Conservation (phyloP, 2,113 vertebrate genomes). For the Cyphomyrus plagiostoma region DNA sequence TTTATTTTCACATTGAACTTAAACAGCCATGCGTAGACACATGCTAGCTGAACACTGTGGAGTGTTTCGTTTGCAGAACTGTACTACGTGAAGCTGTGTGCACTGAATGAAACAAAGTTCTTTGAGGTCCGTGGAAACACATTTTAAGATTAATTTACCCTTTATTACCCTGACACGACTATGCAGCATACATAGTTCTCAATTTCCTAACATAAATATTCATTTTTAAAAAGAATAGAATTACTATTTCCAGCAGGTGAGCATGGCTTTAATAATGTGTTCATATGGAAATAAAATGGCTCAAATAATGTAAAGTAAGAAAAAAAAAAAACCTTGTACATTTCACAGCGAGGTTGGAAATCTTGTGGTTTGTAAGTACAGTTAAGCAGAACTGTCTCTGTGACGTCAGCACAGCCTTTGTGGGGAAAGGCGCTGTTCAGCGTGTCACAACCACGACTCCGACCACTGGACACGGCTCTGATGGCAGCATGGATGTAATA, state of each 20-base stretch:
- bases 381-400: neutral
- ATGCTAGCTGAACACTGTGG: constrained; percentile 1
- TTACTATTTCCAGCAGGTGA: neutral
- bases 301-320: neutral
- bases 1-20: constrained; percentile 2
- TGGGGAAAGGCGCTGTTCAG: neutral
- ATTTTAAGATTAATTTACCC: neutral
- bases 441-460: neutral
- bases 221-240: neutral
- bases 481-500: neutral
- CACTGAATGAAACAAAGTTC: neutral
- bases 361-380: neutral
- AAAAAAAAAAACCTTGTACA: neutral
- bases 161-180: neutral
- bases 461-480: neutral
- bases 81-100: neutral
- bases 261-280: constrained; percentile 18
- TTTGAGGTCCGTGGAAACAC: neutral
- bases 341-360: constrained; percentile 4
- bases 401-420: neutral
- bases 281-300: neutral
- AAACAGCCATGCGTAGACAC: constrained; percentile 18
- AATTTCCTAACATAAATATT: constrained; percentile 12
- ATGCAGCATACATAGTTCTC: neutral
- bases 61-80: neutral